Conservation (phyloP, 2,797 vertebrate species). For the Xenopus petersii region DNA sequence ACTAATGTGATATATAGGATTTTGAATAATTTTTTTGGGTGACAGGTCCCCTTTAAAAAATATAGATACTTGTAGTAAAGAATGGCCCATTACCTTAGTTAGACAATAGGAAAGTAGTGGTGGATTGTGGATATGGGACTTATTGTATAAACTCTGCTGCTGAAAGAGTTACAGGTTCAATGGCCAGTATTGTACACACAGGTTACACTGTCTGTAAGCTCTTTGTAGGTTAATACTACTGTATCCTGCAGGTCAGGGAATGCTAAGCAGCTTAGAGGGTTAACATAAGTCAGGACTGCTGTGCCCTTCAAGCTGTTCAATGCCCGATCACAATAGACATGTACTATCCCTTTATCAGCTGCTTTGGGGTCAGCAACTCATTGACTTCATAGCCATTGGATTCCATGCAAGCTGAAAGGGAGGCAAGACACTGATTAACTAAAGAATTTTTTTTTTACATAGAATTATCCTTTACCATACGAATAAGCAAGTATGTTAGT, state of each 20-base stretch:
- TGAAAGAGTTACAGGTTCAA: conserved; percentile 1
- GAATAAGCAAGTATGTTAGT: no score
- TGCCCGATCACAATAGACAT: conserved; percentile 7
- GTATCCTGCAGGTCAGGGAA: conserved; percentile 53
- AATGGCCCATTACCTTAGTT: no score
- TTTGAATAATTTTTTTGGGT: no score
- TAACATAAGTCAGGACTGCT: conserved; percentile 52
- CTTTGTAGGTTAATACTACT: conserved; percentile 58
- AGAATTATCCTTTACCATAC: neutral
- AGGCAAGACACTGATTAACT: neutral
- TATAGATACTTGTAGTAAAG: no score
- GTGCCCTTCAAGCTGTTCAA: conserved; percentile 58
- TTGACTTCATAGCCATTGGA: neutral
- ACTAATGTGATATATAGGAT: no score
- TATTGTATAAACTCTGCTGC: neutral
- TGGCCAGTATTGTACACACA: neutral
- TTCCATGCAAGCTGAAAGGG: neutral
- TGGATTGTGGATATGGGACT: no score
- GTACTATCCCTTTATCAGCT: neutral
- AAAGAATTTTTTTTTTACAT: neutral
- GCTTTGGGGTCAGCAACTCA: neutral
- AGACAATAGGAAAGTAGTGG: no score
- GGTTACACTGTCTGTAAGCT: conserved; percentile 50
- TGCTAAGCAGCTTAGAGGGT: conserved; percentile 57
- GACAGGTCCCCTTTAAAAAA: no score